Base-by-base conservation (phyloP, 2,888 invertebrate species). In the Crematogaster levior region DNA sequence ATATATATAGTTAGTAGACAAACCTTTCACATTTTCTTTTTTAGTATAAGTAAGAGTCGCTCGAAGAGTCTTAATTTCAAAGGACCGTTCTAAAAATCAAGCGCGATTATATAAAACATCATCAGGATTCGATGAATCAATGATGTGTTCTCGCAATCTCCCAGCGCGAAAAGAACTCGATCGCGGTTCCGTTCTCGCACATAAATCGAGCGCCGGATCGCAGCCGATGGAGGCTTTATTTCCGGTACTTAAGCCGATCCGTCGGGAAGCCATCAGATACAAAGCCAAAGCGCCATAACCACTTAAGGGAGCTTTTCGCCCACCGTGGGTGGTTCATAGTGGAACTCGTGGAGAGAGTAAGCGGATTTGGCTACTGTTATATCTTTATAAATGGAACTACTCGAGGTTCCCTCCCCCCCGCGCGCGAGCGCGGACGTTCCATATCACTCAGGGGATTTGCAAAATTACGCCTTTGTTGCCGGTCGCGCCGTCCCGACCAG, bases 321-420 rank as follows among this genome's bases (percentile, higher is more conserved):
- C 27, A 1, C 18, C 89, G 63, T 89, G 85, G 88, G 83, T 86
- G 85, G 74, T 40, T 77, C 84, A 86, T 89, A 89, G 88, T 87
- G 88, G 91, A 90, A 91, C n/a, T 92, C 88, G 86, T 89, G 88
- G 89, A 89, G 88, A 88, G 89, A 89, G 88, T 93, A 94, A 94
- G 94, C 93, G 92, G 94, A 93, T 94, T 94, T 93, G 84, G 90
- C 65, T 82, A 53, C 91, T 89, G 93, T 94, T 94, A 94, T 94
- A 94, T 94, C 94, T 94, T 94, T 94, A 94, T 94, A 94, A 94
- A 94, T 94, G 94, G 94, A 94, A 92, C 91, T 93, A 92, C 93
- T 94, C 93, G 89, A 80, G 72, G 81, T 5, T 1, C 3, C 3
- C 6, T 34, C 6, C 80, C 84, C 6, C 84, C 74, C 88, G 85